Evolutionary conservation across 2,797 vertebrate species (phyloP).

Genomic region (Mallotus villosus): DNA sequence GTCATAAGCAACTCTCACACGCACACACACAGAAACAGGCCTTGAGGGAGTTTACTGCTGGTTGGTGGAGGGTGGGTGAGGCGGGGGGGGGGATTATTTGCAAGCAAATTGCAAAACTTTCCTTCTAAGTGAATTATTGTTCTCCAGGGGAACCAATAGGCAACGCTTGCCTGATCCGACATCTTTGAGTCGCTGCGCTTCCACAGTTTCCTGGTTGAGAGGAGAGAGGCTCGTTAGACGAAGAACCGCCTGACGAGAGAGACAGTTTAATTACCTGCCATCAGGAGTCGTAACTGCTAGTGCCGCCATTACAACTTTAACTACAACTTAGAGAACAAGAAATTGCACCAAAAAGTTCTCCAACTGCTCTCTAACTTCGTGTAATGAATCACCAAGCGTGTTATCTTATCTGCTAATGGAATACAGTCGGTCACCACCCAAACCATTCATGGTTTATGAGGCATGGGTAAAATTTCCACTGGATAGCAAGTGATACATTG

Average conservation of each 20-base stretch:
- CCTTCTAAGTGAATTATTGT: slow-evolving; percentile 49
- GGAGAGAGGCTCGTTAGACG: slow-evolving; percentile 64
- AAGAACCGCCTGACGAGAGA: slow-evolving; percentile 62
- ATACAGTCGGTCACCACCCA: slow-evolving; percentile 24
- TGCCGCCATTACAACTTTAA: slow-evolving; percentile 57
- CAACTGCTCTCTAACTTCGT: too few relatives aligned
- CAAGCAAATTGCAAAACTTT: slow-evolving; percentile 10
- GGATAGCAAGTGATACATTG: neutral
- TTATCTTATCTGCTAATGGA: slow-evolving; percentile 22
- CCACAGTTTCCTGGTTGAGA: slow-evolving; percentile 64
- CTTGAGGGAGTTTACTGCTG: neutral
- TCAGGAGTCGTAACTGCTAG: slow-evolving; percentile 49
- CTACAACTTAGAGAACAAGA: slow-evolving; percentile 26
- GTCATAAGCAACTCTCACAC: neutral
- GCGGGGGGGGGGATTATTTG: slow-evolving; percentile 8
- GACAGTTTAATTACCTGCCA: slow-evolving; percentile 69
- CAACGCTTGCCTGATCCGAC: slow-evolving; percentile 45
- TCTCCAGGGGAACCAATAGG: slow-evolving; percentile 47
- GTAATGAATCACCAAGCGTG: slow-evolving; percentile 9
- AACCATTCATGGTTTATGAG: too few relatives aligned
- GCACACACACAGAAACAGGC: neutral
- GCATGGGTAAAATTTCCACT: too few relatives aligned
- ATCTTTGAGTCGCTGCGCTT: slow-evolving; percentile 38
- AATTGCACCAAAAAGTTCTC: slow-evolving; percentile 4
- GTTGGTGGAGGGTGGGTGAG: slow-evolving; percentile 32